A percentile compares a stretch with the other conserved stretches of the same genome.
Evolutionary conservation across 2,113 vertebrate species (phyloP).

Genomic region (Syrmaticus mikado): DNA sequence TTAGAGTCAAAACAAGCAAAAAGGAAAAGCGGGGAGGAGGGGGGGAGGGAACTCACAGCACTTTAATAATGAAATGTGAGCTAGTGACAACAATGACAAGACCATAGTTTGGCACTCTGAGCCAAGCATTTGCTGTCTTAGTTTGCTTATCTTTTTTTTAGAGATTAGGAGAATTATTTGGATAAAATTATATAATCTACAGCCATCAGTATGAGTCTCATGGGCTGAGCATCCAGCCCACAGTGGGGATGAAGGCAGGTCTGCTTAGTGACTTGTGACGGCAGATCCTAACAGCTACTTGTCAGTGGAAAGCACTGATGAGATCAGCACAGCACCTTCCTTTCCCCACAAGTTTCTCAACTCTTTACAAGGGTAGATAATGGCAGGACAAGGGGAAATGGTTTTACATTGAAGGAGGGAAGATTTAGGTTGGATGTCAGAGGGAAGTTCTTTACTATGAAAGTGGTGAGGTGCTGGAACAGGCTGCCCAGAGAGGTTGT

Average conservation of each 20-base stretch:
- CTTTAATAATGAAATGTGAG: background rate
- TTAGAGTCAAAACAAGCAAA: background rate
- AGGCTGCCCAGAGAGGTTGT: no score
- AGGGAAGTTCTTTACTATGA: no score
- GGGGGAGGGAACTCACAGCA: background rate
- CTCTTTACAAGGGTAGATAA: no score
- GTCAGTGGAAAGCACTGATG: background rate
- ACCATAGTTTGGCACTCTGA: background rate
- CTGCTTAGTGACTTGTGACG: background rate
- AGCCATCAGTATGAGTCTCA: background rate
- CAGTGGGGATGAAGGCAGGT: background rate
- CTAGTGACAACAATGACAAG: background rate
- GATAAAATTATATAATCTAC: background rate
- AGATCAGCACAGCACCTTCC: background rate
- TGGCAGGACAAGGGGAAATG: no score
- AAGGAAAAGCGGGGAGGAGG: background rate
- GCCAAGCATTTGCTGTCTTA: background rate
- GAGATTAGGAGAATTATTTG: background rate
- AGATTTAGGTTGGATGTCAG: no score
- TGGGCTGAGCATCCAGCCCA: background rate
- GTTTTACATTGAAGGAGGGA: no score
- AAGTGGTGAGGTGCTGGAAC: no score
- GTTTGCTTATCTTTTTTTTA: background rate
- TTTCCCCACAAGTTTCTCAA: background rate
- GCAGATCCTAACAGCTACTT: rapidly evolving